Conservation (phyloP, 1,140 invertebrate species). For the Drosophila pallidifrons region DNA sequence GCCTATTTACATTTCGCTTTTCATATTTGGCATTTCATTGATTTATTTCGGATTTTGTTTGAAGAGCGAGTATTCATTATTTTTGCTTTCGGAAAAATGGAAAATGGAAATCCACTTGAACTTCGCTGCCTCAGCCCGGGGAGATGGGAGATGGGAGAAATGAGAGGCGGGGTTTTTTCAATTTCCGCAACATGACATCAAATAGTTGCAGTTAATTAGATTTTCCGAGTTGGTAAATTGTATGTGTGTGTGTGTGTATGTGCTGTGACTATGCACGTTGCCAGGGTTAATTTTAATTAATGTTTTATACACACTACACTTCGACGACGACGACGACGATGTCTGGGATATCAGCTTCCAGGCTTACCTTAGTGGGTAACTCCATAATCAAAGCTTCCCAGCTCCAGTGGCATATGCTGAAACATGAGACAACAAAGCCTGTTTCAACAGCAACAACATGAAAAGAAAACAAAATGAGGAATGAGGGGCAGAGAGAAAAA, state of each 20-base stretch:
- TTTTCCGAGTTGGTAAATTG: conserved; percentile 32
- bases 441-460: conserved; percentile 43
- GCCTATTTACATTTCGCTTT: conserved; percentile 62
- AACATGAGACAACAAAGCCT: conserved; percentile 64
- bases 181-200: conserved; percentile 33
- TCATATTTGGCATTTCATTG: conserved; percentile 73
- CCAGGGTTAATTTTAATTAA: conserved; percentile 33
- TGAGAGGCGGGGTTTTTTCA: not conserved
- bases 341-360: conserved; percentile 6
- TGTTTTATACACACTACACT: conserved; percentile 5
- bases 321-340: not conserved
- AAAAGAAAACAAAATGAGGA: conserved; percentile 32
- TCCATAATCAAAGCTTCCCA: conserved; percentile 10
- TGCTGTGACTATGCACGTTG: conserved; percentile 23
- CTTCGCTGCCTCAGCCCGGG: not conserved
- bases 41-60: conserved; percentile 17
- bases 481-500: conserved; percentile 3
- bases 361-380: conserved; percentile 4
- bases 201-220: conserved; percentile 65
- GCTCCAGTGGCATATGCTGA: conserved; percentile 68
- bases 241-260: not conserved
- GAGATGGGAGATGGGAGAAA: not conserved
- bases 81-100: conserved; percentile 8
- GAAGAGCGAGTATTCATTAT: conserved; percentile 16
- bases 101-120: conserved; percentile 31